phyloP scores from a whole-genome alignment of 2,797 vertebrate species.

The Hemitrygon akajei region DNA sequence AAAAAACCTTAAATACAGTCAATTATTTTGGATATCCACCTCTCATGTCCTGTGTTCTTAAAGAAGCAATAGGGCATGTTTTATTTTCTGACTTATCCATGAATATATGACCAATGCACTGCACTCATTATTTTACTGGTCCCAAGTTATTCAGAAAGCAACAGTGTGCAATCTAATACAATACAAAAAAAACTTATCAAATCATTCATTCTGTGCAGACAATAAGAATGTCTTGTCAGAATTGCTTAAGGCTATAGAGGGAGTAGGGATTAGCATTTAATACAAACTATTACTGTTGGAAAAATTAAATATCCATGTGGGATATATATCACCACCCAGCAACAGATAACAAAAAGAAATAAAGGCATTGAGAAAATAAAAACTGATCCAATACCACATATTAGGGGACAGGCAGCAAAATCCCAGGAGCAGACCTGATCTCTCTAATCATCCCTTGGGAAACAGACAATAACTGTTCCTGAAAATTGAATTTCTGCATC shows the following conservation, averaged over 20 bases:
- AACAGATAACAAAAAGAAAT: not conserved
- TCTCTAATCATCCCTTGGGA: not conserved
- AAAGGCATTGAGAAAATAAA: not conserved
- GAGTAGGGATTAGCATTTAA: not conserved
- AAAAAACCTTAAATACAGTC: not conserved
- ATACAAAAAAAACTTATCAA: not conserved
- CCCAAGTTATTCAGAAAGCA: slow-evolving; percentile 7
- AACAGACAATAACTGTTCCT: not conserved
- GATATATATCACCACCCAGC: not conserved
- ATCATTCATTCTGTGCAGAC: not conserved
- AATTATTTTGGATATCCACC: not conserved
- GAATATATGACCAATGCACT: not conserved
- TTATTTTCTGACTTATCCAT: not conserved
- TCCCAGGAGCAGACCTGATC: not conserved
- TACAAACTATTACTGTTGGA: not conserved
- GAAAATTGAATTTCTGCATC: not conserved
- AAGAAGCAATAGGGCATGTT: not conserved
- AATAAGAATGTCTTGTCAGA: not conserved
- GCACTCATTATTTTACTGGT: not conserved
- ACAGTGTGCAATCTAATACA: not conserved
- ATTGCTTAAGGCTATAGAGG: not conserved
- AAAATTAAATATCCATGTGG: not conserved
- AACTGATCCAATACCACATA: not conserved
- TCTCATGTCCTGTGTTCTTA: not conserved
- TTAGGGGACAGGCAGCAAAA: not conserved